Base-by-base conservation (phyloP, 2,888 invertebrate species). In the Loripinus fragilis region DNA sequence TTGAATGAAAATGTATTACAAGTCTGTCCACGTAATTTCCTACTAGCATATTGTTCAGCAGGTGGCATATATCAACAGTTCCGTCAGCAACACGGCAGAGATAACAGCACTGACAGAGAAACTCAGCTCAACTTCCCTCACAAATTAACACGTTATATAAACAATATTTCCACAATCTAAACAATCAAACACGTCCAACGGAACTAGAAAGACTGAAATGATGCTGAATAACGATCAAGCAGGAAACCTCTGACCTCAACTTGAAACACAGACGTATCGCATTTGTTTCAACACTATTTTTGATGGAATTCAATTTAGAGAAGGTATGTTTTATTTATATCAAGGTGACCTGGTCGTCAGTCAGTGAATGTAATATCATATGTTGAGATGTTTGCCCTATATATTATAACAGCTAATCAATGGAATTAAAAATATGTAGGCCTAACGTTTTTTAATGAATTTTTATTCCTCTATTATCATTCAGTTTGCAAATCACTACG, bases 61-160 rank as follows among this genome's bases (percentile, higher is more conserved):
- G 45, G 45, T 45, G 45, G 17, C 15, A 45, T 45, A 45, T 20
- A 45, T 45, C 45, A 45, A 3, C n/a, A 45, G 45, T 45, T 45
- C 45, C 8, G 10, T 45, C 17, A 45, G 45, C 20, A 45, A 12
- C 45, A 45, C 15, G n/a, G 15, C 45, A 45, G 17, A 45, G 45
- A 45, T 45, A 45, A 20, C 23, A 8, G 3, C 52, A 52, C 52
- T 52, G 52, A 52, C 52, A 52, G 52, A n/a, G 7, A 23, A 52
- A 25, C 52, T 52, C 52, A 52, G 25, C 52, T 25, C 3, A 23
- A 17, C 20, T 60, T 23, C 23, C 72, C 84, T 86, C 86, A 72
- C 87, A 87, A 87, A 87, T 87, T 87, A 87, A 86, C 87, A 86
- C 85, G 79, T 84, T 81, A 82, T 85, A 85, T 87, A 87, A 87